Evolutionary conservation across 2,113 vertebrate genomes (phyloP).

Genomic region (Scalopus aquaticus): DNA sequence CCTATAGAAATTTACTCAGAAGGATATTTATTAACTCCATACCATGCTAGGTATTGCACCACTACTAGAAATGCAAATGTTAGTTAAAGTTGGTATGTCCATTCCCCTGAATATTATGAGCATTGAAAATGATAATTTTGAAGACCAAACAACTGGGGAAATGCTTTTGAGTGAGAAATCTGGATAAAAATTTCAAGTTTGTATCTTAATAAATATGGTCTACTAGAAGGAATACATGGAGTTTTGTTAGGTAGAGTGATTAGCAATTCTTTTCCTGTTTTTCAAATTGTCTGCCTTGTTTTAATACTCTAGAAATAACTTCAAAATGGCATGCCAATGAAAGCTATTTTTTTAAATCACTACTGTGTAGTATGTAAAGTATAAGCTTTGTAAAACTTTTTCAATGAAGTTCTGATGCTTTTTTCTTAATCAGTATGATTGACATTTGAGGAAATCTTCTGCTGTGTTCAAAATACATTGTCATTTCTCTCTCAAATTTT

Average conservation of each 20-base stretch:
- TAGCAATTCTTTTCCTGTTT: not conserved
- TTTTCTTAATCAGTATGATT: slow-evolving; percentile 40
- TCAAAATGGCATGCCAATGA: not conserved
- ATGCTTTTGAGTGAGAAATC: slow-evolving; percentile 34
- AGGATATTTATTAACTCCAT: not conserved
- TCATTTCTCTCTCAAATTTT: slow-evolving; percentile 63
- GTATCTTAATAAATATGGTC: slow-evolving; percentile 19
- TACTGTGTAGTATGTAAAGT: slow-evolving; percentile 10
- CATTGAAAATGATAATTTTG: slow-evolving; percentile 55
- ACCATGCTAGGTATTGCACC: not conserved
- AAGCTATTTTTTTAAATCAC: not conserved
- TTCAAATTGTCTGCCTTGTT: not conserved
- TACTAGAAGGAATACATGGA: slow-evolving; percentile 8
- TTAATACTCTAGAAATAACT: not conserved
- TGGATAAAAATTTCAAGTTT: slow-evolving; percentile 43
- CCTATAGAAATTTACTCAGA: not conserved
- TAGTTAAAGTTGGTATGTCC: slow-evolving; percentile 33
- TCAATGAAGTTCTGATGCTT: not conserved
- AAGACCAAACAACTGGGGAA: slow-evolving; percentile 22
- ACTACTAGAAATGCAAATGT: not conserved
- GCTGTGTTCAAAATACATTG: slow-evolving; percentile 37
- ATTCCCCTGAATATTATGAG: slow-evolving; percentile 18
- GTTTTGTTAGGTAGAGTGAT: slow-evolving; percentile 33
- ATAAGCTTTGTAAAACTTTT: slow-evolving; percentile 38
- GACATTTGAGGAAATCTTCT: slow-evolving; percentile 20